Percentiles rank a stretch among this genome's conserved stretches.
These are phyloP conservation scores for Strix aluco DNA, from an alignment of 2,113 vertebrate species.

Conservation along the genomic window DNA sequence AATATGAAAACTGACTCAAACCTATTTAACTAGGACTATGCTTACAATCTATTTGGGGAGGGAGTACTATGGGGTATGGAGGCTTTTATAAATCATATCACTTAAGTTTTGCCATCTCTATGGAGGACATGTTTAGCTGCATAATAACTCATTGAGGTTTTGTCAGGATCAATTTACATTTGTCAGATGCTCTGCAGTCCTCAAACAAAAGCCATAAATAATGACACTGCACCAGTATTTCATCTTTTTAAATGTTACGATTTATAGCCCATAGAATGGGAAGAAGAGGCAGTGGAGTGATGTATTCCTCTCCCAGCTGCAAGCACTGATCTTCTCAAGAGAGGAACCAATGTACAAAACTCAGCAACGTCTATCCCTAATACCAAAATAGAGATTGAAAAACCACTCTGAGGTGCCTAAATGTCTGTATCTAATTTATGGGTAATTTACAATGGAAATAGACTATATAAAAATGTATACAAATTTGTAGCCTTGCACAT, in stretches of 20 bases:
- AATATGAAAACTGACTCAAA: background rate
- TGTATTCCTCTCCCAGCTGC: slow-evolving; percentile 32
- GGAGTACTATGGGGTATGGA: background rate
- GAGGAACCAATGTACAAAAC: background rate
- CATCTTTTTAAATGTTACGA: background rate
- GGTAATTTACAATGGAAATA: slow-evolving; percentile 75
- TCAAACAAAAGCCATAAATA: slow-evolving; percentile 37
- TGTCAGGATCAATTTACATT: slow-evolving; percentile 39
- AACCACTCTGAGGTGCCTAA: slow-evolving; percentile 49
- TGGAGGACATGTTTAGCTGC: background rate
- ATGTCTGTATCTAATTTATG: slow-evolving; percentile 77
- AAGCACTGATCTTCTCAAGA: slow-evolving; percentile 40
- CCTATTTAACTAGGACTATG: background rate
- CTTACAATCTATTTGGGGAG: background rate
- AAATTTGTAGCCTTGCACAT: slow-evolving; percentile 59
- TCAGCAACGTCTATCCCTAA: slow-evolving; percentile 35
- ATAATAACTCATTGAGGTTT: slow-evolving; percentile 29
- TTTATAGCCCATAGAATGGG: background rate
- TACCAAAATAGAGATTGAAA: slow-evolving; percentile 49
- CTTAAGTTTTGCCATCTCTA: background rate
- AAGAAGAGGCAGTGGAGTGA: background rate
- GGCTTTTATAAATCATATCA: slow-evolving; percentile 22
- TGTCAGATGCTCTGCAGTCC: slow-evolving; percentile 32
- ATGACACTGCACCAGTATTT: background rate
- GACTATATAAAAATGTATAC: slow-evolving; percentile 72